Evolutionary conservation across 2,888 invertebrate genomes (phyloP), one percentile per base, ranked within the genome.

Genomic region (Homarus gammarus): DNA sequence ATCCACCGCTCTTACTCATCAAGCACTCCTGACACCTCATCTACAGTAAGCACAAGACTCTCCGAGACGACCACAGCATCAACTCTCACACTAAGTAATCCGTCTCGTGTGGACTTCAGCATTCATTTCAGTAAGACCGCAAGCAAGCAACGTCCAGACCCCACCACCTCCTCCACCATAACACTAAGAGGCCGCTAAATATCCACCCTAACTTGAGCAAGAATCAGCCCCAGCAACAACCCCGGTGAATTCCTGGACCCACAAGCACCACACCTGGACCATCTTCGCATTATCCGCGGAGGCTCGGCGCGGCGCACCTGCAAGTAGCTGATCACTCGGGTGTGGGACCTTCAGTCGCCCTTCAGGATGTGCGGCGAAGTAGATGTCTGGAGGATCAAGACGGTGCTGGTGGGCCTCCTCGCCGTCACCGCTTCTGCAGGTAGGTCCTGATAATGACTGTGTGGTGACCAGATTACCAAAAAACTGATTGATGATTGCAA

Each of bases 321-420:
- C 64, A 64, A 33, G 22, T 51, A 22, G 70, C 70, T 31, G 68
- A 79, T 56, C 79, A 81, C 70, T 72, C 27, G 18, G 73, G 75
- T 27, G 79, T 56, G 81, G 44, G 73, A 72, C 87, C 87, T 81
- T 87, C 68, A 73, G 79, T 49, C 61, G 87, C 79, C 79, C 87
- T 87, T 87, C 79, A 81, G 10, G 51, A 87, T 87, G 87, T 79
- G 73, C 44, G 73, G 87, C 33, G 87, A 87, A 82, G 81, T 87
- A 22, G 87, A 87, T 44, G 87, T 81, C 31, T 87, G 87, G 87
- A 72, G 73, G 49, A 87, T 87, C 81, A 87, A 87, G 64, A 87
- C 87, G 40, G 87, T 87, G 64, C 12, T 87, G 73, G 81, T 87
- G 40, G 73, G 73, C 6, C 33, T 81, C 22, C n/a, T 72, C 44